Evolutionary conservation across 2,113 vertebrate species (phyloP).

Genomic region (Micromys minutus): DNA sequence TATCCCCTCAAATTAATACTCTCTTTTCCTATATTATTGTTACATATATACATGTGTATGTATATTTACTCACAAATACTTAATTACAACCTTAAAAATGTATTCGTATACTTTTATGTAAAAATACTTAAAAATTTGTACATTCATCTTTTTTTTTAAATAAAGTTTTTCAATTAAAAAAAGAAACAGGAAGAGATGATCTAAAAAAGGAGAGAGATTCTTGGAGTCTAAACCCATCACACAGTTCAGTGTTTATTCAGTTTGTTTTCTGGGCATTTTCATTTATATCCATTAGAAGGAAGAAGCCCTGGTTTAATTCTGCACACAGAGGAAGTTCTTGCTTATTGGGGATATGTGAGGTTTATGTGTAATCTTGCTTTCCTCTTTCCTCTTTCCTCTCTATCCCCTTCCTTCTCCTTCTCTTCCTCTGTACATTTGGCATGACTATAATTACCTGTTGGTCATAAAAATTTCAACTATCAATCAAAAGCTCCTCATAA

Average conservation of each 20-base stretch:
- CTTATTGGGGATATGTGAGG: background rate
- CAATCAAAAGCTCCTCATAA: background rate
- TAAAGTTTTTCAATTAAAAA: too few species aligned
- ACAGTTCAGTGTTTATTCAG: background rate
- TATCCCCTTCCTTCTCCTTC: background rate
- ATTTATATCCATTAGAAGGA: background rate
- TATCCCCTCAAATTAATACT: too few species aligned
- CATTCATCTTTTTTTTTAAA: too few species aligned
- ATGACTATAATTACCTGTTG: background rate
- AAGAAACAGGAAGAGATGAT: too few species aligned
- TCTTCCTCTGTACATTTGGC: background rate
- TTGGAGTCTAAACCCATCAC: background rate
- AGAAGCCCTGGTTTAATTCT: background rate
- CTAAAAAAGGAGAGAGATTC: too few species aligned
- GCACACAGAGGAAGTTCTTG: background rate
- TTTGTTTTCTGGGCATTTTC: background rate
- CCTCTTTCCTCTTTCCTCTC: background rate
- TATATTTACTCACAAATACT: too few species aligned
- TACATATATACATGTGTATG: too few species aligned
- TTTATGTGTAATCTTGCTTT: background rate
- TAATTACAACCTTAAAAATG: too few species aligned
- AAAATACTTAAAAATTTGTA: too few species aligned
- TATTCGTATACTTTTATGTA: too few species aligned
- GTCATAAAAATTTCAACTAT: background rate
- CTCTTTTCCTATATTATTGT: too few species aligned